Evolutionary conservation across 1,140 invertebrate species (phyloP).

Genomic region (Berghia stephanieae): DNA sequence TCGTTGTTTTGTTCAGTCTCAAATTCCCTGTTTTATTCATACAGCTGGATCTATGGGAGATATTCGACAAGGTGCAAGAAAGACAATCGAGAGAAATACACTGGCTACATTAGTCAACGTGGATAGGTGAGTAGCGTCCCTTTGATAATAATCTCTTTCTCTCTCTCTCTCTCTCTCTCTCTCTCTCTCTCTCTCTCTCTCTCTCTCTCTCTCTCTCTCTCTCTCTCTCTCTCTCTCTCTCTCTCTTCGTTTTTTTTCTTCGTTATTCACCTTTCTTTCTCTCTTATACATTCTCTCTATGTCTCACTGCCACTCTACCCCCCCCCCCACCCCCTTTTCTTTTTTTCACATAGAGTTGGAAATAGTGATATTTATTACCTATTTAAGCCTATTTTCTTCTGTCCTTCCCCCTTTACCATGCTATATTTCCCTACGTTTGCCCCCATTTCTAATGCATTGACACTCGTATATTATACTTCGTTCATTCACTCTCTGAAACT

Average conservation of each 20-base stretch:
- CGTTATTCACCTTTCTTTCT: background rate
- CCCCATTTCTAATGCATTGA: too few species aligned
- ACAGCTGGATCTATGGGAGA: slow-evolving; percentile 34
- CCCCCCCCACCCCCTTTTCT: too few species aligned
- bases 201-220: background rate
- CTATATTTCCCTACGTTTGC: too few species aligned
- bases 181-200: slow-evolving; percentile 14
- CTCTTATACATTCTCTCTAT: too few species aligned
- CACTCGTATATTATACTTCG: too few species aligned
- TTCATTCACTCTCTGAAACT: too few species aligned
- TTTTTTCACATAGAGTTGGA: too few species aligned
- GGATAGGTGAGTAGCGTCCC: slow-evolving; percentile 14
- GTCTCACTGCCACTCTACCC: too few species aligned
- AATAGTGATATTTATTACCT: too few species aligned
- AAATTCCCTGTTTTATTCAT: background rate
- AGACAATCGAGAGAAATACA: slow-evolving; percentile 12
- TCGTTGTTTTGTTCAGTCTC: too few species aligned
- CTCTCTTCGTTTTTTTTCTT: background rate
- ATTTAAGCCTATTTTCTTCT: too few species aligned
- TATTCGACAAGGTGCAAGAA: background rate
- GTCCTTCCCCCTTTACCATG: too few species aligned
- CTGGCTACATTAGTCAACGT: slow-evolving; percentile 16
- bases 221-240: slow-evolving; percentile 9
- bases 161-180: slow-evolving; percentile 14
- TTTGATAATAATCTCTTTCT: slow-evolving; percentile 12